phyloP scores from a whole-genome alignment of 2,113 vertebrate species.

The Mungos mungo region DNA sequence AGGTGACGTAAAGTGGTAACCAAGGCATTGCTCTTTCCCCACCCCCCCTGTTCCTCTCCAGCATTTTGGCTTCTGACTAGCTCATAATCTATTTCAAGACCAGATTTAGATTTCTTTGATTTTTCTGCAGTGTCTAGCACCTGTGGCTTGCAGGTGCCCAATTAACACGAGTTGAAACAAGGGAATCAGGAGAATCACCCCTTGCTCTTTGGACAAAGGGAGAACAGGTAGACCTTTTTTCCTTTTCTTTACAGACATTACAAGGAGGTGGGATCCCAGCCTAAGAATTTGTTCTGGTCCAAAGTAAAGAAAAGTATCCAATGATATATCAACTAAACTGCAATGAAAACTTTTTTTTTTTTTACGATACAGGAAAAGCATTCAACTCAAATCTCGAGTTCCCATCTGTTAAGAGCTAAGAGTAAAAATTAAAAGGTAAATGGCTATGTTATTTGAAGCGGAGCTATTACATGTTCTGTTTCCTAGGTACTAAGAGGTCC shows the following conservation, averaged over 20 bases:
- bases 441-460: not conserved
- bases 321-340: not conserved
- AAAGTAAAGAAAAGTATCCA: not conserved
- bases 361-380: not conserved
- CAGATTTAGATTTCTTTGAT: not conserved
- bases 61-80: not conserved
- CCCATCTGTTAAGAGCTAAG: not conserved
- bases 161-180: not conserved
- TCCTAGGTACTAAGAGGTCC: not conserved
- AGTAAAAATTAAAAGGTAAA: not conserved
- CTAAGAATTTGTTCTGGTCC: constrained; percentile 17
- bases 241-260: constrained; percentile 14
- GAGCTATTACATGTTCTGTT: not conserved
- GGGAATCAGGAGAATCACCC: not conserved
- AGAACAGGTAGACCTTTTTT: not conserved
- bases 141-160: not conserved
- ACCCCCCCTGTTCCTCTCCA: not conserved
- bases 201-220: not conserved
- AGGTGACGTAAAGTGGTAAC: not conserved
- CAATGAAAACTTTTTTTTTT: not conserved
- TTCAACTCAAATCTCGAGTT: not conserved
- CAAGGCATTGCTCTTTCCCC: not conserved
- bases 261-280: not conserved
- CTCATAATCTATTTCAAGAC: not conserved
- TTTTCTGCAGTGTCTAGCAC: not conserved